Evolutionary conservation across 1,140 invertebrate genomes (phyloP).

Genomic region (Drosophila simulans): DNA sequence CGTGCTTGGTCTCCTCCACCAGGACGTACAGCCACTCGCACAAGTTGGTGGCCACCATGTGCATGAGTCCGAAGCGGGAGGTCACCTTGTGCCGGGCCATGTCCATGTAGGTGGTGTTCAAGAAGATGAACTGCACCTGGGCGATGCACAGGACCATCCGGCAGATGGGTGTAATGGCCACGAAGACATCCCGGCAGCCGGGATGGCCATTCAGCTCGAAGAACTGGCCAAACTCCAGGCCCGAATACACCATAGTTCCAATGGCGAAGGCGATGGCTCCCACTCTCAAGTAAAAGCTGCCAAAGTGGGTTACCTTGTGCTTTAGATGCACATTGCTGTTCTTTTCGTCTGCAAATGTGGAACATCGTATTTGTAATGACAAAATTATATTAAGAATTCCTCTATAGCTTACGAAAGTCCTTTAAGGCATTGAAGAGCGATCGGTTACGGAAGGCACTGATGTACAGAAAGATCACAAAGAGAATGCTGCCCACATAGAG

Average conservation of each 20-base stretch:
- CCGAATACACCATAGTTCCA: constrained; percentile 96
- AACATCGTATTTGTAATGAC: too few relatives aligned
- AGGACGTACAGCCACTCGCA: constrained; percentile 96
- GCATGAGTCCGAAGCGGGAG: constrained; percentile 96
- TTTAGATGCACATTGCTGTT: constrained; percentile 79
- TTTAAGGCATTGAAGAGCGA: constrained; percentile 85
- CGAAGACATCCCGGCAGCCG: constrained; percentile 90
- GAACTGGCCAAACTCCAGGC: constrained; percentile 93
- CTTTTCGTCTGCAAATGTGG: constrained; percentile 63
- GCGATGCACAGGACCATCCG: constrained; percentile 95
- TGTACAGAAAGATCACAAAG: constrained; percentile 91
- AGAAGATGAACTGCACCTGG: constrained; percentile 96
- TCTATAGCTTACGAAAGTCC: constrained; percentile 82
- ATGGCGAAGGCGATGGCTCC: constrained; percentile 95
- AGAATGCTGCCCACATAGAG: constrained; percentile 90
- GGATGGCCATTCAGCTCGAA: constrained; percentile 91
- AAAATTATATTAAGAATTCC: too few relatives aligned
- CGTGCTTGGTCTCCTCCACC: constrained; percentile 92
- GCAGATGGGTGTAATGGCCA: constrained; percentile 91
- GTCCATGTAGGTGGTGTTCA: constrained; percentile 86
- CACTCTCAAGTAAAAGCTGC: constrained; percentile 94
- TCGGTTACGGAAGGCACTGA: constrained; percentile 88
- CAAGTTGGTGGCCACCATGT: constrained; percentile 95
- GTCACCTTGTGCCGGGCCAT: constrained; percentile 96
- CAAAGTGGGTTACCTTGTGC: constrained; percentile 87